Evolutionary conservation across 2,797 vertebrate genomes (phyloP), one percentile per base, ranked within the genome.

Genomic region (Neosalanx taihuensis): DNA sequence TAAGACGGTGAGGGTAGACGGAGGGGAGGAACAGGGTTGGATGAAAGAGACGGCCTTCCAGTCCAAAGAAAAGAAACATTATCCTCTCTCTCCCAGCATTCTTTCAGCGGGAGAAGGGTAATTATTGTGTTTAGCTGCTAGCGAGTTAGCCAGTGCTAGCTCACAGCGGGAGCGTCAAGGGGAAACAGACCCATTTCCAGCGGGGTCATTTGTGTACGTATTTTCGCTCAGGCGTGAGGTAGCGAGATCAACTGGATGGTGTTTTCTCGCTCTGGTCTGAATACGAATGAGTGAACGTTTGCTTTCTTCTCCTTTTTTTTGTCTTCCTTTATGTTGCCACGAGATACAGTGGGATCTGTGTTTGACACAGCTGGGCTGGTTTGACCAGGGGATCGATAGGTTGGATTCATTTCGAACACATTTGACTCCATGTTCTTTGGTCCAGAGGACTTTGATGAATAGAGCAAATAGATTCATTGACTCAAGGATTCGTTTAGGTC

Each of bases 61-160:
- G 7, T 76, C 79, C 82, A 84, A 84, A 78, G 77, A 75, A 79
- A 80, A 80, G 77, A 81, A 84, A 81, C 71, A 70, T 59, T 74
- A 81, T 73, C 67, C 62, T 76, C 60, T 23, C 57, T 31, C 69
- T 67, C 70, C 56, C 73, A 65, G 59, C 61, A 23, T 33, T 68
- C 41, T 69, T 69, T 69, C 49, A 73, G 74, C 59, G 67, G 61
- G 64, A 66, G 64, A 71, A 58, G 70, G 29, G 61, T 67, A 60
- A 72, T 75, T 61, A 72, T 62, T 67, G 65, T 67, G 65, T 64
- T 35, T 30, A 12, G 29, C 30, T 15, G 61, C 61, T 33, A 63
- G 61, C 61, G 30, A 60, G 31, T 68, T 56, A 56, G 61, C 61
- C 51, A 2, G 13, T 10, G 30, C 31, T n/a, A 49, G 37, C 63